Percentiles rank a stretch among this genome's conserved stretches.
Evolutionary conservation across 30 jellyfish, hydroid and myxozoan species (phyloP).

Genomic region (Phacellophora camtschatica): DNA sequence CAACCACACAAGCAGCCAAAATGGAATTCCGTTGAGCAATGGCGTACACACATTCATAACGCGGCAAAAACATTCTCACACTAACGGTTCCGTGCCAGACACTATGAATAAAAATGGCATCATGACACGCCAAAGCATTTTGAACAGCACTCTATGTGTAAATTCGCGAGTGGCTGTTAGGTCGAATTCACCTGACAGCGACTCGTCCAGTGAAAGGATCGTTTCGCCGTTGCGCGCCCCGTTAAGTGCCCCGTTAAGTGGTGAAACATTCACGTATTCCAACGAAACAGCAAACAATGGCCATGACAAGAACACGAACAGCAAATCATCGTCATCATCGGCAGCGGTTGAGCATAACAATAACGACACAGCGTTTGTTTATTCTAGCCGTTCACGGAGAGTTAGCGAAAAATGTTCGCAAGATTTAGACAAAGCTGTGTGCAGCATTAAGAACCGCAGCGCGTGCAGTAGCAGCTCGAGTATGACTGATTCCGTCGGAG

Average conservation of each 20-base stretch:
- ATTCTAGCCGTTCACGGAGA: not conserved
- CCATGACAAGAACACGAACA: not conserved
- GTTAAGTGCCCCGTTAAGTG: constrained; percentile 3
- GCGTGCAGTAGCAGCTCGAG: constrained; percentile 20
- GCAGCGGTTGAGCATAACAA: not conserved
- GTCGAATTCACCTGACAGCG: not conserved
- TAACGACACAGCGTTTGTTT: not conserved
- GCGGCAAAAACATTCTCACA: constrained; percentile 5
- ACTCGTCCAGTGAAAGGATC: not conserved
- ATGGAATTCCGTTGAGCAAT: constrained; percentile 37
- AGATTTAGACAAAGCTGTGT: constrained; percentile 4
- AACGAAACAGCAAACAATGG: constrained; percentile 11
- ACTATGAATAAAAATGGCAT: not conserved
- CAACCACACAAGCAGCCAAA: constrained; percentile 5
- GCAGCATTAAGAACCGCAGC: constrained; percentile 14
- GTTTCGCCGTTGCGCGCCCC: constrained; percentile 63
- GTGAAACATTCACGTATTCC: constrained; percentile 46
- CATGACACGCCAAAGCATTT: not conserved
- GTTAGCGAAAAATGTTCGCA: constrained; percentile 10
- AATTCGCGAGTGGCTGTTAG: not conserved
- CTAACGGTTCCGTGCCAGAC: not conserved
- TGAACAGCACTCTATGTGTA: not conserved
- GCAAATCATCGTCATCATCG: not conserved
- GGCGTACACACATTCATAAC: constrained; percentile 50
- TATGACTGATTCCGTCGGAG: constrained; percentile 16